phyloP scores from a whole-genome alignment of 2,888 invertebrate species.

The Biston betularia region DNA sequence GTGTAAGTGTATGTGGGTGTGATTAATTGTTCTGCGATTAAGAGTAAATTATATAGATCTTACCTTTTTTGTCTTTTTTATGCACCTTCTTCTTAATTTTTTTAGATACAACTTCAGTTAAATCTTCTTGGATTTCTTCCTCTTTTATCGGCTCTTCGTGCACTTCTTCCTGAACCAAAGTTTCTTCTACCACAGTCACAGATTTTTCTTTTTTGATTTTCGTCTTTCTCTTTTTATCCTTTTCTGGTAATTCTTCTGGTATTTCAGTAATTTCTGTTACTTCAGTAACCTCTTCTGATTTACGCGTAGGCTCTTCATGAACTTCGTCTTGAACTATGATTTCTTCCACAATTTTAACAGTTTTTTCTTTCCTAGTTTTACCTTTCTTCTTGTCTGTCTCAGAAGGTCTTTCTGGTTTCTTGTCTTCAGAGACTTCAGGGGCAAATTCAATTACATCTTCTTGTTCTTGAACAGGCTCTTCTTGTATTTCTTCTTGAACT shows the following conservation, averaged over 20 bases:
- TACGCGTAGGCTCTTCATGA: slow-evolving; percentile 22
- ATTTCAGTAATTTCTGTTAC: background rate
- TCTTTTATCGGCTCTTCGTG: slow-evolving; percentile 34
- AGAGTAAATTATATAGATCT: slow-evolving; percentile 33
- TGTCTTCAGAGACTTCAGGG: slow-evolving; percentile 62
- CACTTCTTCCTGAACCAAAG: slow-evolving; percentile 38
- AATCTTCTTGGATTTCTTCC: slow-evolving; percentile 33
- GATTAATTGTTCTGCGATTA: background rate
- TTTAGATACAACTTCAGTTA: slow-evolving; percentile 48
- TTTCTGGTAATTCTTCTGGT: slow-evolving; percentile 1
- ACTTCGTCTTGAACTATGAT: slow-evolving; percentile 41
- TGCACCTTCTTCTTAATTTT: slow-evolving; percentile 49
- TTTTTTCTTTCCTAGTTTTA: slow-evolving; percentile 46
- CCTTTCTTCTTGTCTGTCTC: slow-evolving; percentile 63
- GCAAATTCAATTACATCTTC: slow-evolving; percentile 67
- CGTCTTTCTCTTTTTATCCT: slow-evolving; percentile 27
- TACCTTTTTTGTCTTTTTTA: slow-evolving; percentile 59
- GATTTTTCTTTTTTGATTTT: slow-evolving; percentile 29
- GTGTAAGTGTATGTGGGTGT: background rate
- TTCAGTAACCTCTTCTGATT: slow-evolving; percentile 9
- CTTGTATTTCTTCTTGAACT: slow-evolving; percentile 41
- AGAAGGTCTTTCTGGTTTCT: slow-evolving; percentile 73
- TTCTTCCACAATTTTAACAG: slow-evolving; percentile 54
- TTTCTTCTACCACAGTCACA: slow-evolving; percentile 31
- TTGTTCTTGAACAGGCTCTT: slow-evolving; percentile 17